phyloP scores from a whole-genome alignment of 1,140 invertebrate species.

The Vanessa atalanta region DNA sequence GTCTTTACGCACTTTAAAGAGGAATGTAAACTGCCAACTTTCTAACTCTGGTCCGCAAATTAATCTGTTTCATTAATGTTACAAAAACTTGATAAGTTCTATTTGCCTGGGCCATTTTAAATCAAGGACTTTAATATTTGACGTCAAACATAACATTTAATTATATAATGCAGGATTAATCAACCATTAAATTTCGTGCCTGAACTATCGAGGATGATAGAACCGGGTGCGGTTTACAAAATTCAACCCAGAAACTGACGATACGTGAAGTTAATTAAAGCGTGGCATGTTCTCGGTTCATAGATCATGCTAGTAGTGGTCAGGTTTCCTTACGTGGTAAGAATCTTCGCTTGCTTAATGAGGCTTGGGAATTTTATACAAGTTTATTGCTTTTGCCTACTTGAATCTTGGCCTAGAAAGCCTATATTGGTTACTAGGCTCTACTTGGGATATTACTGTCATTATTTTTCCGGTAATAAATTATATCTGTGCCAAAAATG shows the following conservation, averaged over 20 bases:
- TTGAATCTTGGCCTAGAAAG: not conserved
- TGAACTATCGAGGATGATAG: not conserved
- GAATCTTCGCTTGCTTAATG: constrained; percentile 9
- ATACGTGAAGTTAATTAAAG: constrained; percentile 10
- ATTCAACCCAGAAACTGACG: constrained; percentile 13
- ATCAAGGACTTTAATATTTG: not conserved
- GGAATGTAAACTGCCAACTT: too few relatives aligned
- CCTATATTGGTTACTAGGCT: too few relatives aligned
- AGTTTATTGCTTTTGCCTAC: not conserved
- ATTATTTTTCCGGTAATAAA: too few relatives aligned
- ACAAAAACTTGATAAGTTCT: too few relatives aligned
- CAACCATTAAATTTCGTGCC: not conserved
- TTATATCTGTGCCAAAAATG: too few relatives aligned
- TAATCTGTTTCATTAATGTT: too few relatives aligned
- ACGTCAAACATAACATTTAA: too few relatives aligned
- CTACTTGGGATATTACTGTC: too few relatives aligned
- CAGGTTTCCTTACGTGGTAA: not conserved
- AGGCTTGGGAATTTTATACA: not conserved
- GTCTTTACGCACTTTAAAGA: too few relatives aligned
- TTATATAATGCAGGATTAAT: not conserved
- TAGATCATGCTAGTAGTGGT: not conserved
- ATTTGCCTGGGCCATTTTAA: not conserved
- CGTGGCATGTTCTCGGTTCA: not conserved
- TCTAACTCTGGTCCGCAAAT: too few relatives aligned
- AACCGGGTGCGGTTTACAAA: not conserved